A percentile compares a stretch with the other conserved stretches of the same genome.
Conservation (phyloP, 2,797 vertebrate genomes). For the Rousettus madagascariensis region DNA sequence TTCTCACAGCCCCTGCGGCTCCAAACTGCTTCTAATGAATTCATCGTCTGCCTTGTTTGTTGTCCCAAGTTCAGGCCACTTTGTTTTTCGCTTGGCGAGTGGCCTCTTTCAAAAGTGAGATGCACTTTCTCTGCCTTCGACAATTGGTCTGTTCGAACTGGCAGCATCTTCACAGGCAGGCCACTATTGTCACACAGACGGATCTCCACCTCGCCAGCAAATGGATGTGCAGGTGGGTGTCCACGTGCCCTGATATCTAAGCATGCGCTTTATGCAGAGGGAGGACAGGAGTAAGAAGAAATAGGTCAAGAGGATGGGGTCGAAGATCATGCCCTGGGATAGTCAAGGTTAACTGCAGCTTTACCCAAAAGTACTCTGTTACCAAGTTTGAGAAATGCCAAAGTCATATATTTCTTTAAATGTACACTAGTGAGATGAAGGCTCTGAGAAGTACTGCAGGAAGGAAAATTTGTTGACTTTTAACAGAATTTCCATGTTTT, state of each 20-base stretch:
- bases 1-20: background rate
- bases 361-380: background rate
- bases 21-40: background rate
- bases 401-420: background rate
- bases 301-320: background rate
- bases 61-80: background rate
- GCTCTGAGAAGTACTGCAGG: background rate
- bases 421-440: background rate
- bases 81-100: background rate
- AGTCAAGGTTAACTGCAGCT: background rate
- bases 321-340: background rate
- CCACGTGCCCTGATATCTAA: rapidly evolving
- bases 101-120: constrained; percentile 26
- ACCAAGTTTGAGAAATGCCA: background rate
- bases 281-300: background rate
- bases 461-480: background rate
- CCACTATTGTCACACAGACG: background rate
- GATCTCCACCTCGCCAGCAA: background rate
- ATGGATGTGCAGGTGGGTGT: rapidly evolving
- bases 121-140: background rate
- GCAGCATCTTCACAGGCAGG: background rate
- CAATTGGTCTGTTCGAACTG: background rate
- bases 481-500: background rate
- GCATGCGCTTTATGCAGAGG: background rate
- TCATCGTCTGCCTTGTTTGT: background rate